Evolutionary conservation across 2,888 invertebrate genomes (phyloP), one percentile per base, ranked within the genome.

Genomic region (Ecliptopera silaceata): DNA sequence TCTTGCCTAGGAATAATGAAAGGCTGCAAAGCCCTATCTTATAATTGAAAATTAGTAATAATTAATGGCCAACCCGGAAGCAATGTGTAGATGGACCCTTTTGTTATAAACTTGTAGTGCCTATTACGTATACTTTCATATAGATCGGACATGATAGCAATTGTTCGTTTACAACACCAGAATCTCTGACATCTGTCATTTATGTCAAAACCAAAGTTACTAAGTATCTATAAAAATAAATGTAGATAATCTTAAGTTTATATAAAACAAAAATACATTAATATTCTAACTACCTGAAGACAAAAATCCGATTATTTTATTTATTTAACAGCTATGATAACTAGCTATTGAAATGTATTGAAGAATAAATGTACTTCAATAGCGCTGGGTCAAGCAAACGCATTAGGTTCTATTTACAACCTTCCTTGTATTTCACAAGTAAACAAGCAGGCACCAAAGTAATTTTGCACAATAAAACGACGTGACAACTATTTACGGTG

Each of bases 401-500:
- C 44, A 32, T 53, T 53, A 44, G 26, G 31, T 32, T 17, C 46
- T 42, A 36, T 54, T 47, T 41, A 47, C 22, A 4, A 29, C 31
- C 48, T 44, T 44, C 49, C 48, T 54, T 54, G 39, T 31, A 38
- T 59, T 54, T 49, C 44, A 32, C 39, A 47, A 44, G 43, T 48
- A 39, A 43, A 48, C 31, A 47, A 26, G 3, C 46, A 29, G 26
- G 18, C 54, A 11, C 32, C 49, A 38, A 36, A 22, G 43, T 48
- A 43, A 54, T 54, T 48, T 55, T 41, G 43, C 54, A 31, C 55
- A 56, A 49, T 45, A 49, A 47, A 56, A 49, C 55, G 31, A 39
- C 44, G 36, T 38, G 18, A 22, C 44, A 45, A 47, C 56, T 61
- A 56, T 65, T 66, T 65, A 68, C 58, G 52, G 60, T 49, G 59